phyloP scores from a whole-genome alignment of 2,113 vertebrate genomes.

The Actenoides lindsayi region DNA sequence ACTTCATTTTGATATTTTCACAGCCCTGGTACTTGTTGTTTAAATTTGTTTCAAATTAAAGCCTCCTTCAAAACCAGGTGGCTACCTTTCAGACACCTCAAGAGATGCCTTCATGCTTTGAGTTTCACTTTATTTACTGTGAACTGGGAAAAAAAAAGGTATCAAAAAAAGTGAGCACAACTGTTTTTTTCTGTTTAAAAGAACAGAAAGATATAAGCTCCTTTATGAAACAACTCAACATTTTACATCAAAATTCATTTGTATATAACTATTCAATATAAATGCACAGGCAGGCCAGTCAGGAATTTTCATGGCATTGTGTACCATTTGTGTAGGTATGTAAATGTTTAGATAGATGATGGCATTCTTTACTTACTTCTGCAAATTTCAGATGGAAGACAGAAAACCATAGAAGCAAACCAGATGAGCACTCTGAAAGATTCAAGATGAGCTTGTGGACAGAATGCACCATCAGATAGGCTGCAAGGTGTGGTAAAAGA shows the following conservation, averaged over 20 bases:
- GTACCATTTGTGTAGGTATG: not conserved
- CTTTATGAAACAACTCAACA: not conserved
- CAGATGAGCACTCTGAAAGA: not conserved
- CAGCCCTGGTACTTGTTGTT: not conserved
- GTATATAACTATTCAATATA: not conserved
- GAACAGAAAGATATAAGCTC: not conserved
- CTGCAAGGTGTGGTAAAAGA: not conserved
- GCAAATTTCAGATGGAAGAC: not conserved
- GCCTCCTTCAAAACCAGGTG: not conserved
- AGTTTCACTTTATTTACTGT: not conserved
- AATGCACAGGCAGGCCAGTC: rapidly evolving
- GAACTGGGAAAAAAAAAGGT: not conserved
- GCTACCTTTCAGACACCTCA: not conserved
- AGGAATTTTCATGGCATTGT: not conserved
- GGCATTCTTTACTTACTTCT: not conserved
- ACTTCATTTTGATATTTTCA: conserved; percentile 10
- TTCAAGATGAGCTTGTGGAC: not conserved
- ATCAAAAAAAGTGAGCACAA: not conserved
- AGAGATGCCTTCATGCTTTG: not conserved
- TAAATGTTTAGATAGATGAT: not conserved
- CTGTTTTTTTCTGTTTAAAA: not conserved
- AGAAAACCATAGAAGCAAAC: not conserved
- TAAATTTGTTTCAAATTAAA: not conserved
- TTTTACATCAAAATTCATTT: not conserved
- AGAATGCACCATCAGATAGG: not conserved